Conservation (phyloP, 2,797 vertebrate genomes). For the Potorous gilbertii region DNA sequence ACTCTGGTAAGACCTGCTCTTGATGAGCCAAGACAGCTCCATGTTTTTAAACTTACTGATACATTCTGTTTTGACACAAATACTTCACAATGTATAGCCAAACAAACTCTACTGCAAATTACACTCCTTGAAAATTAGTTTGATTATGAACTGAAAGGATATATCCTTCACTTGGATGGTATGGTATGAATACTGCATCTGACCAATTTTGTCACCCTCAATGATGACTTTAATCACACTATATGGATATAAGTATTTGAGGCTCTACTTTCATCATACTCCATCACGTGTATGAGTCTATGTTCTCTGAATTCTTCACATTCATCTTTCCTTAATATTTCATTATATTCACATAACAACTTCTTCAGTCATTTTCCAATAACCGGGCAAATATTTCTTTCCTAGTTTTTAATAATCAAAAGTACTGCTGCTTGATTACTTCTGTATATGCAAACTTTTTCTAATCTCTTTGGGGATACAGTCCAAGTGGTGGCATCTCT, state of each 20-base stretch:
- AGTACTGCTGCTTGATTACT: neutral
- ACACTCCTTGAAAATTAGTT: neutral
- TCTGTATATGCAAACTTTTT: neutral
- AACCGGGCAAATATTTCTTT: neutral
- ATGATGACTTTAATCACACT: neutral
- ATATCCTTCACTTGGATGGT: neutral
- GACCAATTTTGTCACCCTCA: neutral
- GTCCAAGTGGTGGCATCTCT: neutral
- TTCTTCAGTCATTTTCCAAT: neutral
- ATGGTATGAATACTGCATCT: neutral
- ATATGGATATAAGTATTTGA: neutral
- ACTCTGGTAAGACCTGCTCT: neutral
- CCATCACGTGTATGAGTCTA: neutral
- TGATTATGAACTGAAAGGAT: neutral
- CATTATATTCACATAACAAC: neutral
- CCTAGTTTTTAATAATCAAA: neutral
- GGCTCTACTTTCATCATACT: neutral
- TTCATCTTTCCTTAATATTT: neutral
- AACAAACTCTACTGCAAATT: neutral
- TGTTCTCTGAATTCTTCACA: neutral
- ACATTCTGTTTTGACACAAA: neutral
- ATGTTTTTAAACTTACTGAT: neutral
- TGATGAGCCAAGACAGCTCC: neutral
- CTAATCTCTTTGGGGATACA: neutral
- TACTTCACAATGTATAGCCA: neutral